Evolutionary conservation across 2,888 invertebrate genomes (phyloP).

Genomic region (Matsumyia berberina): DNA sequence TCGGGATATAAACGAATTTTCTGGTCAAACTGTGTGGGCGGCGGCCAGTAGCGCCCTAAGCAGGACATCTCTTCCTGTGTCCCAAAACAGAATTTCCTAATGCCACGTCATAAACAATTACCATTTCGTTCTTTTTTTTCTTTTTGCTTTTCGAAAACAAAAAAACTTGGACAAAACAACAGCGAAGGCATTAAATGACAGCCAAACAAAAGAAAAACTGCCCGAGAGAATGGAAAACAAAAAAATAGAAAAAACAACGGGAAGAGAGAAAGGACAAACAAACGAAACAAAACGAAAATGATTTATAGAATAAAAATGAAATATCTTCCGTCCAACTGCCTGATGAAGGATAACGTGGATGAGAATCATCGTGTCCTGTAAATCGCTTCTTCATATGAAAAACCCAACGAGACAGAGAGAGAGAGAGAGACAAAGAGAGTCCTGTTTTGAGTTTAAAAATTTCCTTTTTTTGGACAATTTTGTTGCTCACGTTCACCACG

Average conservation of each 20-base stretch:
- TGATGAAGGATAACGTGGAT: conserved; percentile 62
- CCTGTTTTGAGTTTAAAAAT: conserved; percentile 43
- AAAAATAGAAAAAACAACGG: not conserved
- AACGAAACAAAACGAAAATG: conserved; percentile 31
- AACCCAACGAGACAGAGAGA: too few relatives aligned
- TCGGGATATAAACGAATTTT: conserved; percentile 47
- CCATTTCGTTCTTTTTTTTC: too few relatives aligned
- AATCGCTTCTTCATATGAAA: conserved; percentile 2
- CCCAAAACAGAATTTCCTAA: conserved; percentile 40
- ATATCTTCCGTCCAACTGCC: conserved; percentile 61
- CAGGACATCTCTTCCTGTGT: conserved; percentile 2
- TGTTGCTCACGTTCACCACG: conserved; percentile 59
- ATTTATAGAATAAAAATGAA: conserved; percentile 67
- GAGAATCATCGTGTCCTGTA: conserved; percentile 20
- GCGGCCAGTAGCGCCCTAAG: not conserved
- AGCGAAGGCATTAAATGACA: conserved; percentile 22
- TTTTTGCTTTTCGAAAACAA: too few relatives aligned
- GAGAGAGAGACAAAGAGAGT: not conserved
- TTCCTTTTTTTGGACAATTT: conserved; percentile 14
- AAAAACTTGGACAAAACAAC: conserved; percentile 17
- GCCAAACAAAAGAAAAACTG: conserved; percentile 37
- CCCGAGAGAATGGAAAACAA: conserved; percentile 8
- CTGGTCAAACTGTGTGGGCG: conserved; percentile 35
- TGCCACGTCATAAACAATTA: conserved; percentile 63
- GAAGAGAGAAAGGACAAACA: conserved; percentile 1